Evolutionary conservation across 2,113 vertebrate genomes (phyloP).

Genomic region (Hippopotamus amphibius): DNA sequence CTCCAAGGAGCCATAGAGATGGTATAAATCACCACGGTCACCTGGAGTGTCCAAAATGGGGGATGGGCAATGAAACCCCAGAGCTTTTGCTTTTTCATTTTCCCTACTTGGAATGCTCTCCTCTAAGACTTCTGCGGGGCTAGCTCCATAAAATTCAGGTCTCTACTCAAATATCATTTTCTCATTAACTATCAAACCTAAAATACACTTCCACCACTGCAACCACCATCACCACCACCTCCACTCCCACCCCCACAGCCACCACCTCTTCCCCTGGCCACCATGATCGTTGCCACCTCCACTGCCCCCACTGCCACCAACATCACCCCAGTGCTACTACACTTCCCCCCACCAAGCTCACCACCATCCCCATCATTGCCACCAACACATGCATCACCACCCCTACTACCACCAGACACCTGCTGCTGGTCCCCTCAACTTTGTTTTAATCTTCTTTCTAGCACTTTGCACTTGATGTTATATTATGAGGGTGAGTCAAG

Average conservation of each 20-base stretch:
- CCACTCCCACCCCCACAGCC: accelerated
- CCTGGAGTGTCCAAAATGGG: background rate
- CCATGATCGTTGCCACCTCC: background rate
- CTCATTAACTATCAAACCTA: no score
- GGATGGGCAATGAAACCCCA: background rate
- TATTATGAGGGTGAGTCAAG: background rate
- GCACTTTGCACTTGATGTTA: background rate
- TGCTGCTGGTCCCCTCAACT: accelerated
- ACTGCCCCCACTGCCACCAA: background rate
- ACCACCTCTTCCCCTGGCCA: background rate
- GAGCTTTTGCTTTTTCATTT: background rate
- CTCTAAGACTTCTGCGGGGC: background rate
- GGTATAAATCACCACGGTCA: background rate
- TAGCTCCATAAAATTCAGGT: background rate
- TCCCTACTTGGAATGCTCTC: background rate
- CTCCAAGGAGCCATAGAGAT: background rate
- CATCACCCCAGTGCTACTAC: no score
- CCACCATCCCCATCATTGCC: background rate
- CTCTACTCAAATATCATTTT: background rate
- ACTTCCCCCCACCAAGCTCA: background rate
- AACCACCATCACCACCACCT: background rate
- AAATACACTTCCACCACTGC: background rate
- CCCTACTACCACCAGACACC: no score
- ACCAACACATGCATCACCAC: background rate
- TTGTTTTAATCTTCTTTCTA: background rate